Evolutionary conservation across 2,888 invertebrate genomes (phyloP), one percentile per base, ranked within the genome.

Genomic region (Megamerina dolium): DNA sequence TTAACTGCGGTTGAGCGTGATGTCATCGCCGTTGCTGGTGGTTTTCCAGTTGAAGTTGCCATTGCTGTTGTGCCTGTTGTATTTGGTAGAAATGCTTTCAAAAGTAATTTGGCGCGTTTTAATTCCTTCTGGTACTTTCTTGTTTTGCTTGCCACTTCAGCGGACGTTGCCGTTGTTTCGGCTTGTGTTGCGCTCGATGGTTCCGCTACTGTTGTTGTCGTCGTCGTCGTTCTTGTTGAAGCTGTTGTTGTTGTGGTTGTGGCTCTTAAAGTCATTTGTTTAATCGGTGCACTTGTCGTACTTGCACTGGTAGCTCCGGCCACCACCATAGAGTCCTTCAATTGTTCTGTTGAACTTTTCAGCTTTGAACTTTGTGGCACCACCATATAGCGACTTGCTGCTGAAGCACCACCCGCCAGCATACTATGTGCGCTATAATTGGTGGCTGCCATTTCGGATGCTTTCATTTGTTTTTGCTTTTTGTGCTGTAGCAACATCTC

Each of bases 401-500:
- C 41, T 37, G 30, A 30, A 13, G 18, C 14, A 19, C 10, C 32
- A n/a, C 13, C 16, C 20, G 26, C 26, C n/a, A 14, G 34, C 29
- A 9, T 39, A 31, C 13, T 34, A 26, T 4, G 35, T 42, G 36
- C 23, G 46, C 37, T 35, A 41, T 23, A 21, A 31, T 13, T 26
- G 43, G 12, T 34, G n/a, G 40, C 20, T 18, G 43, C 18, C 18
- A 31, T 21, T 29, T 37, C 27, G 47, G 51, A 17, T 33, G 44
- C 37, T 27, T 45, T 37, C 9, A 41, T 36, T 16, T 49, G 43
- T 10, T 36, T 19, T 13, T 56, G 54, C 48, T 63, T 59, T 37
- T 57, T 63, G 51, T 63, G 63, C 47, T 64, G 61, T 43, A 59
- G 57, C 49, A 67, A 55, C 68, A 70, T 64, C 57, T 71, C 69